These are phyloP conservation scores for Apostichopus parvimensis DNA, from an alignment of 35 echinoderm and acorn worm genomes.

Conservation along the genomic window DNA sequence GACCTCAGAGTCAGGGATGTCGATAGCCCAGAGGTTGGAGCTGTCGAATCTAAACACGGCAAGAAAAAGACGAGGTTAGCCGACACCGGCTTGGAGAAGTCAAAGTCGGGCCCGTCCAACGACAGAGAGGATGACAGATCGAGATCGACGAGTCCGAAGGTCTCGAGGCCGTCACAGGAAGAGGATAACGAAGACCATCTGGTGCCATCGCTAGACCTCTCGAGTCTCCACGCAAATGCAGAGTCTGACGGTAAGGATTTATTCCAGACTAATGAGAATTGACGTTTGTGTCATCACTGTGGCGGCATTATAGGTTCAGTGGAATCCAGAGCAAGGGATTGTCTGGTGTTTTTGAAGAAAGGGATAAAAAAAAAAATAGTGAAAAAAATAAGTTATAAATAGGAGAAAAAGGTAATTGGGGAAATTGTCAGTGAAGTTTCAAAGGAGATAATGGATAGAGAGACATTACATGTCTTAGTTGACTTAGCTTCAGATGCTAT, in stretches of 20 bases:
- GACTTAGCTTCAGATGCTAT: too few species aligned
- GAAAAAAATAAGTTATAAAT: too few species aligned
- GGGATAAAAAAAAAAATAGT: too few species aligned
- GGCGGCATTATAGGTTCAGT: too few species aligned
- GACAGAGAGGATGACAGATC: conserved; percentile 23
- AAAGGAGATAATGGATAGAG: too few species aligned
- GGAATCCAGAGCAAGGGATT: too few species aligned
- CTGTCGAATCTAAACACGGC: conserved; percentile 15
- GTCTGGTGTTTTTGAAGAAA: too few species aligned
- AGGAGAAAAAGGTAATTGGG: too few species aligned
- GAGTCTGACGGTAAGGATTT: conserved; percentile 72
- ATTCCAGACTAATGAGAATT: too few species aligned
- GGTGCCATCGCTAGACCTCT: conserved; percentile 78
- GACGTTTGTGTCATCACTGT: too few species aligned
- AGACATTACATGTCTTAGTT: too few species aligned
- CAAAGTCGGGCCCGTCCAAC: neutral
- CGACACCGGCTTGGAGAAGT: neutral
- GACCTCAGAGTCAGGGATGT: conserved; percentile 35
- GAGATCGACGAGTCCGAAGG: neutral
- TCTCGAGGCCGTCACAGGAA: neutral
- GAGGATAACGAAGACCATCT: conserved; percentile 11
- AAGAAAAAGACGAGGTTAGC: conserved; percentile 35
- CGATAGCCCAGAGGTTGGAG: conserved; percentile 35
- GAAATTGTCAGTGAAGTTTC: too few species aligned
- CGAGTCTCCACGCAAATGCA: conserved; percentile 78